These are phyloP conservation scores for Acrobasis suavella DNA, from an alignment of 2,888 invertebrate genomes.

Conservation along the genomic window DNA sequence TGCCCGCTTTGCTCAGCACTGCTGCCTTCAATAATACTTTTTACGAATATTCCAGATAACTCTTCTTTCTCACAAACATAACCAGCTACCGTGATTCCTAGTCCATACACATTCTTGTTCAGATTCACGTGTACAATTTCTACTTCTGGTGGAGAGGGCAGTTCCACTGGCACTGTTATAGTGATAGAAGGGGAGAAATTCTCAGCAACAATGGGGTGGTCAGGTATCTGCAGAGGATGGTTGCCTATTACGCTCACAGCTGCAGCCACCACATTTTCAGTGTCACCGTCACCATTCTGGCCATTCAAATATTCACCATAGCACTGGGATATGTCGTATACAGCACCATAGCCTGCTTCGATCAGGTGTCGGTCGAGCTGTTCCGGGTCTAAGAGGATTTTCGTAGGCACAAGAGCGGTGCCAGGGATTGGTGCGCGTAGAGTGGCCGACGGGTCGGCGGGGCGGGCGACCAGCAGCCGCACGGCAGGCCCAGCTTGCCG, in stretches of 20 bases:
- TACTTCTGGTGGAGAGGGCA: slow-evolving; percentile 91
- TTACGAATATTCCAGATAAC: slow-evolving; percentile 99
- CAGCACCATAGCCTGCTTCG: slow-evolving; percentile 87
- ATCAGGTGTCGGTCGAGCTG: slow-evolving; percentile 92
- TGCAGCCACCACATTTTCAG: slow-evolving; percentile 61
- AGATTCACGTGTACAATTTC: slow-evolving; percentile 95
- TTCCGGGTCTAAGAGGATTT: slow-evolving; percentile 94
- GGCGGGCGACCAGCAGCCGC: slow-evolving; percentile 95
- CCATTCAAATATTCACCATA: slow-evolving; percentile 68
- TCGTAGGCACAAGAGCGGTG: slow-evolving; percentile 95
- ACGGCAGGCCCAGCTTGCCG: slow-evolving; percentile 91
- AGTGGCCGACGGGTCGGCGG: slow-evolving; percentile 92
- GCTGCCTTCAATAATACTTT: slow-evolving; percentile 98
- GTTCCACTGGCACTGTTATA: slow-evolving; percentile 74
- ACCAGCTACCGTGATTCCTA: slow-evolving; percentile 98
- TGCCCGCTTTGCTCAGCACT: slow-evolving; percentile 96
- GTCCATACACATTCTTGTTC: slow-evolving; percentile 94
- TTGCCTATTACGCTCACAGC: slow-evolving; percentile 74
- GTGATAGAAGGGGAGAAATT: slow-evolving; percentile 72
- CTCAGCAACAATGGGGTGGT: slow-evolving; percentile 63
- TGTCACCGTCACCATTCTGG: slow-evolving; percentile 58
- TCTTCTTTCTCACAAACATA: slow-evolving; percentile 99
- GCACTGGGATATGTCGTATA: slow-evolving; percentile 73
- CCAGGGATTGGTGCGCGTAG: slow-evolving; percentile 90
- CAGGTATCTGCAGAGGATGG: slow-evolving; percentile 69